Evolutionary conservation across 2,113 vertebrate genomes (phyloP).

Genomic region (Etia nguti): DNA sequence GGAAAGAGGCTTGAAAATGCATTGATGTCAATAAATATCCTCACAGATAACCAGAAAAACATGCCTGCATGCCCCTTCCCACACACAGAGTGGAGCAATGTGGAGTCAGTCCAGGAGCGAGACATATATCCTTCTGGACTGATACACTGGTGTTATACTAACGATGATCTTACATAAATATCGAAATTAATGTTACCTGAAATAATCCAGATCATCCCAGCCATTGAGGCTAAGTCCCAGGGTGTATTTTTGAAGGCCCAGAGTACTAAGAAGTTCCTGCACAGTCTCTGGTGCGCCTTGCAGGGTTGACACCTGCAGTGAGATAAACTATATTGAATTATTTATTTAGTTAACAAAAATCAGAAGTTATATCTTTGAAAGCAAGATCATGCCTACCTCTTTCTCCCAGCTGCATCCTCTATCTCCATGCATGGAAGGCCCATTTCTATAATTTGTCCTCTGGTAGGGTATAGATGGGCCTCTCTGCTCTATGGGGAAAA

Average conservation of each 20-base stretch:
- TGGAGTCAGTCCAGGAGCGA: background rate
- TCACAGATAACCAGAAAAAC: background rate
- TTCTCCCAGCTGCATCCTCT: conserved; percentile 65
- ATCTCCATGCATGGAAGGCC: conserved; percentile 41
- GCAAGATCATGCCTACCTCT: conserved; percentile 62
- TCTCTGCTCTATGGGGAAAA: conserved; percentile 35
- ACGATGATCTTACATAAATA: background rate
- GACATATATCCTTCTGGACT: background rate
- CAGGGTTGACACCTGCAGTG: conserved; percentile 63
- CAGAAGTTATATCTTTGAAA: background rate
- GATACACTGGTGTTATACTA: background rate
- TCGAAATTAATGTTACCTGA: conserved; percentile 62
- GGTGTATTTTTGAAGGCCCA: conserved; percentile 69
- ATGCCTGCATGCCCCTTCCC: background rate
- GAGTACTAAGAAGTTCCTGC: conserved; percentile 56
- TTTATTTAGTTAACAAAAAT: background rate
- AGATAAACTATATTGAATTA: background rate
- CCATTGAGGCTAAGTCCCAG: conserved; percentile 71
- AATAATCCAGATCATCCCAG: conserved; percentile 76
- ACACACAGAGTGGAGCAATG: background rate
- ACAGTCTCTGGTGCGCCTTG: conserved; percentile 70
- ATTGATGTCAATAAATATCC: background rate
- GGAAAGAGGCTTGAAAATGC: background rate
- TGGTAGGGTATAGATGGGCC: conserved; percentile 19
- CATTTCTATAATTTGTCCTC: conserved; percentile 49